Evolutionary conservation across 2,797 vertebrate species (phyloP).

Genomic region (Peromyscus eremicus): DNA sequence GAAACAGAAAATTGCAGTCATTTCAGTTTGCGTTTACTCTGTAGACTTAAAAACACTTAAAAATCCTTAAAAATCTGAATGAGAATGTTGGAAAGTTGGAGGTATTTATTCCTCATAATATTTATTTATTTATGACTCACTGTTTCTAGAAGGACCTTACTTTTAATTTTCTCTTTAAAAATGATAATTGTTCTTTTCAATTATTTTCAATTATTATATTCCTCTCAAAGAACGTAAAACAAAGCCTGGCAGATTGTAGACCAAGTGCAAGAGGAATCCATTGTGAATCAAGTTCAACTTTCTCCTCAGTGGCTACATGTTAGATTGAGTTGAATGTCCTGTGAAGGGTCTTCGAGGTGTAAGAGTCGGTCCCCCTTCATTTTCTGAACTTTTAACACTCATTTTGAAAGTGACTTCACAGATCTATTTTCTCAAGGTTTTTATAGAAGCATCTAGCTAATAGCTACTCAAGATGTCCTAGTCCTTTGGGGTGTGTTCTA

Average conservation of each 20-base stretch:
- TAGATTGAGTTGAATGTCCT: constrained; percentile 10
- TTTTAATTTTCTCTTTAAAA: constrained; percentile 48
- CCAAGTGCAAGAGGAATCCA: constrained; percentile 47
- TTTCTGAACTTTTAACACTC: constrained; percentile 36
- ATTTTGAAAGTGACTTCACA: constrained; percentile 48
- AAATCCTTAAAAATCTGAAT: constrained; percentile 44
- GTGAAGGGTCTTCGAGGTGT: constrained; percentile 53
- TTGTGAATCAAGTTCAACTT: constrained; percentile 67
- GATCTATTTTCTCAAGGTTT: background rate
- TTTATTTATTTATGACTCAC: too few relatives aligned
- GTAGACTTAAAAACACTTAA: background rate
- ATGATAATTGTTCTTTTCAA: constrained; percentile 58
- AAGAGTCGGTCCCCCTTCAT: background rate
- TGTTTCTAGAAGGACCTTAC: background rate
- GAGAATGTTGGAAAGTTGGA: background rate
- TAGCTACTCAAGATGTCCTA: background rate
- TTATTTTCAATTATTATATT: background rate
- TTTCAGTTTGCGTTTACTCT: constrained; percentile 18
- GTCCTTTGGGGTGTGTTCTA: background rate
- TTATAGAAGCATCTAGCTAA: background rate
- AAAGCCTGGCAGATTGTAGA: constrained; percentile 53
- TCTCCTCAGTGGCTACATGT: constrained; percentile 49
- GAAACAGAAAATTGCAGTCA: background rate
- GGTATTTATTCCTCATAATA: background rate
- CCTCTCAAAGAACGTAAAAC: constrained; percentile 59